These are phyloP conservation scores for Hippocampus abdominalis DNA, from an alignment of 2,113 vertebrate species.

Conservation along the genomic window DNA sequence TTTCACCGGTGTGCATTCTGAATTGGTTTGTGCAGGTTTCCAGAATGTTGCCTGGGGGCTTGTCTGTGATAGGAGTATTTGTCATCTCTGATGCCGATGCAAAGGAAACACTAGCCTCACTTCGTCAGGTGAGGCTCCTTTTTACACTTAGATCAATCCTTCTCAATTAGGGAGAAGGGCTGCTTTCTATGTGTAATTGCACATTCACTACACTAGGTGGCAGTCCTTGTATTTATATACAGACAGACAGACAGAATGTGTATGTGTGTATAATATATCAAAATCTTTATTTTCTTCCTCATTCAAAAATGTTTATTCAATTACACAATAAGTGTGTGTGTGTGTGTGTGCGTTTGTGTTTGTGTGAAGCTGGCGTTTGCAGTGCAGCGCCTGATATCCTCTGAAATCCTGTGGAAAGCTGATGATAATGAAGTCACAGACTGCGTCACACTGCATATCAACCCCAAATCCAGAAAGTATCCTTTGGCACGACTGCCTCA, in stretches of 20 bases:
- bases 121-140: constrained; percentile 76
- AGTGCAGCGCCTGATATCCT: constrained; percentile 80
- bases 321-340: too few species aligned
- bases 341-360: constrained; percentile 15
- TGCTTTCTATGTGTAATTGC: too few species aligned
- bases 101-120: constrained; percentile 76
- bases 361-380: constrained; percentile 81
- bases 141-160: not conserved
- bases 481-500: constrained; percentile 58
- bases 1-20: not conserved
- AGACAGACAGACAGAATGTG: too few species aligned
- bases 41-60: constrained; percentile 89
- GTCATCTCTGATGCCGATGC: constrained; percentile 77
- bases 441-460: constrained; percentile 82
- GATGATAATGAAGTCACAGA: constrained; percentile 81
- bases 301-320: not conserved
- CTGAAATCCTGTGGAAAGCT: constrained; percentile 79
- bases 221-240: not conserved
- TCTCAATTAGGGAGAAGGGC: too few species aligned
- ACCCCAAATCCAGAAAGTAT: constrained; percentile 91
- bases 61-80: constrained; percentile 85
- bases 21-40: constrained; percentile 74
- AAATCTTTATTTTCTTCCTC: not conserved
- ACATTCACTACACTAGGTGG: too few species aligned
- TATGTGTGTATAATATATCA: too few species aligned